Evolutionary conservation across 2,797 vertebrate genomes (phyloP).

Genomic region (Sternotherus odoratus): DNA sequence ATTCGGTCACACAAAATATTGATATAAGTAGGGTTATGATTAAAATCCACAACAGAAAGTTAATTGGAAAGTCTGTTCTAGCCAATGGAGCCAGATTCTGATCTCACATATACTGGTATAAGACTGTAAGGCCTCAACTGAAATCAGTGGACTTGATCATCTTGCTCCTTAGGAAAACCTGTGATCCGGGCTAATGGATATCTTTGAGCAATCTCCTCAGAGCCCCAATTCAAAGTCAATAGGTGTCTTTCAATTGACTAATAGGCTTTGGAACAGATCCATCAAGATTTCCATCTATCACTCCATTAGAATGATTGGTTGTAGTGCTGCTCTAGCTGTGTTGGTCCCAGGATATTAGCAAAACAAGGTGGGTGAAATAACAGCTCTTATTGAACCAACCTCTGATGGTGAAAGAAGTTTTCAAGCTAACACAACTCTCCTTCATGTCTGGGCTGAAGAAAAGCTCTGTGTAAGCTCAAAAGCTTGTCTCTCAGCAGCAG

Average conservation of each 20-base stretch:
- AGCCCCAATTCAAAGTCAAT: neutral
- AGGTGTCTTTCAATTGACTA: neutral
- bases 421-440: too few species aligned
- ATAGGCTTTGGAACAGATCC: neutral
- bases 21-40: slow-evolving; percentile 15
- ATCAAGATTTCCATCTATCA: too few species aligned
- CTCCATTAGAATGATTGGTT: too few species aligned
- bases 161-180: neutral
- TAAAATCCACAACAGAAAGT: slow-evolving; percentile 5
- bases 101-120: neutral
- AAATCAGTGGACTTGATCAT: neutral
- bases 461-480: too few species aligned
- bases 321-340: too few species aligned
- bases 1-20: neutral
- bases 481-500: too few species aligned
- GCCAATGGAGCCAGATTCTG: neutral
- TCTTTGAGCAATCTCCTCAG: neutral
- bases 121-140: neutral
- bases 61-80: neutral
- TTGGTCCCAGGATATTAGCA: too few species aligned
- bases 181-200: neutral
- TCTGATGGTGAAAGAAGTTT: too few species aligned
- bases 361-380: neutral
- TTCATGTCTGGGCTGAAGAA: too few species aligned
- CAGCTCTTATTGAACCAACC: accelerated